phyloP scores from a whole-genome alignment of 2,113 vertebrate species.

The cattle (Bos taurus) region ARS-UCD2.0 NC_037342.1:31575001-31575500 shows the following conservation, averaged over 20 bases:
- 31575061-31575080: not conserved
- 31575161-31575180: not conserved
- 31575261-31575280: rapidly evolving
- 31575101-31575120: not conserved
- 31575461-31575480: not conserved
- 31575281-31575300: not conserved
- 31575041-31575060: not conserved
- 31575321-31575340: too few relatives aligned
- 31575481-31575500: not conserved
- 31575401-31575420: not conserved
- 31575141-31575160: not conserved
- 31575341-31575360: not conserved
- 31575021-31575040: not conserved
- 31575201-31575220: not conserved
- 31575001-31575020: not conserved
- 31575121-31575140: not conserved
- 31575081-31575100: not conserved
- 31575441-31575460: not conserved
- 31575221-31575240: not conserved
- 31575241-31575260: not conserved
- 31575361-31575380: rapidly evolving
- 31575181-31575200: not conserved
- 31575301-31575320: rapidly evolving
- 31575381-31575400: not conserved
- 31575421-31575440: not conserved